Base-by-base conservation (phyloP, 1,140 invertebrate species). In the Drosophila bifasciata region DNA sequence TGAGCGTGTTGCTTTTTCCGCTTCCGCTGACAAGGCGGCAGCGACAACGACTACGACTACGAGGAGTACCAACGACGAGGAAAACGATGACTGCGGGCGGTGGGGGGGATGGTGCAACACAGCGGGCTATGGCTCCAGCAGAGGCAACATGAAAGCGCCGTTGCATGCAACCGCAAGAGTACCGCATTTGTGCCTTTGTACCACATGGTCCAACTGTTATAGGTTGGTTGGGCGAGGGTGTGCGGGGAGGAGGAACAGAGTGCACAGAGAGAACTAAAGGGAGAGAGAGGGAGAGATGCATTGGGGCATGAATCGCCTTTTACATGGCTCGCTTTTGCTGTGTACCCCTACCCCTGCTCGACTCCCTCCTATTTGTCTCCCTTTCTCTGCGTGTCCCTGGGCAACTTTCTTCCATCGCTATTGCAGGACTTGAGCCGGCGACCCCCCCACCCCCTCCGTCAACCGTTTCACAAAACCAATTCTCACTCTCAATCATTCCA, bases 131-230 rank as follows among this genome's bases (percentile, higher is more conserved):
- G 44, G 25, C 64, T 56, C 39, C n/a, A 55, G 25, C 62, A 67
- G 61, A 46, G 55, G 49, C 69, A 74, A 88, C 81, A 86, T 88
- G 74, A 88, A 86, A 86, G 81, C 81, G 70, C 64, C 81, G 83
- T 86, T 86, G 81, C 83, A 86, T 86, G 81, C 81, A 86, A 86
- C 81, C 81, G 81, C 77, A 86, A 62, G 69, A 88, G 78, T 88
- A 72, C 77, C 83, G 74, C 80, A 86, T 80, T 88, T 86, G 73
- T 88, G 81, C 81, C 69, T 86, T 88, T 86, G 81, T 88, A 63
- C 69, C 74, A 61, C 63, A 40, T 36, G 49, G 58, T 50, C 50
- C 17, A 44, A 49, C n/a, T 16, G 16, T 19, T 11, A 45, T 21
- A 16, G 25, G 15, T 21, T n/a, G 9, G 21, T n/a, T 5, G 9